Evolutionary conservation across 2,797 vertebrate genomes (phyloP), one percentile per base, ranked within the genome.

Genomic region (Premnoplex brunnescens): DNA sequence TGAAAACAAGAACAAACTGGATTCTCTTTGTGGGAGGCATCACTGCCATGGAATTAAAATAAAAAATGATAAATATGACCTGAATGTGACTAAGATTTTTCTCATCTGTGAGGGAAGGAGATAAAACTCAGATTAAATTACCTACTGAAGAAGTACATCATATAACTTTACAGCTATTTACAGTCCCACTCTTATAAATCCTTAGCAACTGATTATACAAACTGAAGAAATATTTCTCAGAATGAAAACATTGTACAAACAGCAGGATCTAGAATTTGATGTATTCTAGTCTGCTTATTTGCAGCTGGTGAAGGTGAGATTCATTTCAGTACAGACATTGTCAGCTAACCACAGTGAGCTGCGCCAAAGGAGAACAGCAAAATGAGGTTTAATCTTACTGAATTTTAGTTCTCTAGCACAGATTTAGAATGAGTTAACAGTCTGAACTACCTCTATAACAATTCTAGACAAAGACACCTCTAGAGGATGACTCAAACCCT

Each of bases 91-190:
- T 81, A 89, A 86, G 69, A 76, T 64, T 88, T 76, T 87, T 94
- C 59, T 93, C 66, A 88, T 90, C 63, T 67, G 56, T 81, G 66
- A 91, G 68, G 85, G 85, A 88, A 78, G 73, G 56, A 92, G 79
- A 75, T 60, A 92, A 88, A 95, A 64, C n/a, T 76, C 55, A 64
- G 72, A 93, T 77, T 60, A 91, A 88, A 89, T 60, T 89, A 89
- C 62, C 77, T 55, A 62, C 36, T 79, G 59, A 95, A 91, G 58
- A 52, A 87, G 26, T 52, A 55, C 44, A 94, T 32, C 36, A 63
- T 10, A 10, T 46, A 81, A 85, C 49, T 78, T 49, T 46, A 94
- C 36, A 91, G 20, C 77, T 87, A 69, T 80, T 86, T 93, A 82
- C 30, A 68, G 36, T 56, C 17, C 26, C 41, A 83, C 39, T 73